Percentiles rank a stretch among this genome's conserved stretches.
These are phyloP conservation scores for Chironomus riparius DNA, from an alignment of 2,888 invertebrate genomes.

Conservation along the genomic window DNA sequence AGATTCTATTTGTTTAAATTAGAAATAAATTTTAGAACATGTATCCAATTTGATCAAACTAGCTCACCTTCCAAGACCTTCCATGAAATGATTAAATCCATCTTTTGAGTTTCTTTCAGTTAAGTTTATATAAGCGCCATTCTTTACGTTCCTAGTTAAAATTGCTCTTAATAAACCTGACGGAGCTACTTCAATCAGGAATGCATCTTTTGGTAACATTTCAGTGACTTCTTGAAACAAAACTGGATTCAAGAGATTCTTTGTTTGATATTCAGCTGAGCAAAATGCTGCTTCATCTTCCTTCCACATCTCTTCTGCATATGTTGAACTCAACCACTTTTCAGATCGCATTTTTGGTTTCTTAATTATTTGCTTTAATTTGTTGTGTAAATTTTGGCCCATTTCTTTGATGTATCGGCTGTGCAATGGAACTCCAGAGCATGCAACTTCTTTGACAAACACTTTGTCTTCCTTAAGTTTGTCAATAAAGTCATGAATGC, in stretches of 20 bases:
- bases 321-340: conserved; percentile 72
- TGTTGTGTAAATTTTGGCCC: conserved; percentile 54
- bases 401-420: conserved; percentile 64
- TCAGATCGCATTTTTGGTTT: conserved; percentile 53
- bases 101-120: conserved; percentile 50
- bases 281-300: conserved; percentile 48
- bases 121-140: conserved; percentile 49
- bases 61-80: conserved; percentile 45
- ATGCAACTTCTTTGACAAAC: conserved; percentile 67
- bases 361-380: conserved; percentile 52
- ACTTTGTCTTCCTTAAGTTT: conserved; percentile 55
- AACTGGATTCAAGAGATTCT: conserved; percentile 59
- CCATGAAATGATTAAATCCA: conserved; percentile 39
- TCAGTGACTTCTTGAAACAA: conserved; percentile 54
- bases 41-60: too few relatives aligned
- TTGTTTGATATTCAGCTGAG: conserved; percentile 83
- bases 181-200: conserved; percentile 61
- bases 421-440: conserved; percentile 75
- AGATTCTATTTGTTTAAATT: conserved; percentile 55
- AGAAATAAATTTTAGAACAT: conserved; percentile 30
- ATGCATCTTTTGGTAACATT: conserved; percentile 52
- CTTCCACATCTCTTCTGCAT: conserved; percentile 58
- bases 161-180: conserved; percentile 59
- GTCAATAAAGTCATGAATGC: conserved; percentile 52
- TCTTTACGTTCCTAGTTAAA: conserved; percentile 50